Evolutionary conservation across 2,113 vertebrate genomes (phyloP).

Genomic region (Charina bottae): DNA sequence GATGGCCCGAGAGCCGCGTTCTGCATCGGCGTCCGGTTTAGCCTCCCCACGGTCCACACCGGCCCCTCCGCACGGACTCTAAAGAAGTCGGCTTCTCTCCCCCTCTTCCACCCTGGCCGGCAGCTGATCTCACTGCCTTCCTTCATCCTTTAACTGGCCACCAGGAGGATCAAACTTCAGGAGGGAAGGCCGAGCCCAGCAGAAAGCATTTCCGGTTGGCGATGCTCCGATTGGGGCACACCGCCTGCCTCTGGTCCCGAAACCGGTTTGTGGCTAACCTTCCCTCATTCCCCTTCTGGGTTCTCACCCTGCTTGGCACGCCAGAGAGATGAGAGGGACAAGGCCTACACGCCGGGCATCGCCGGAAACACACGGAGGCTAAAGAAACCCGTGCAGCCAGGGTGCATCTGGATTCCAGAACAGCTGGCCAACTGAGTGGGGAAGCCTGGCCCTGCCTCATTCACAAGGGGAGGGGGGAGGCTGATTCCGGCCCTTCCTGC

Average conservation of each 20-base stretch:
- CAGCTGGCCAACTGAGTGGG: neutral
- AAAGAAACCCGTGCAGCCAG: neutral
- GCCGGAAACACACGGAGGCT: neutral
- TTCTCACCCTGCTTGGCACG: neutral
- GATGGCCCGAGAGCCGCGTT: rapidly evolving
- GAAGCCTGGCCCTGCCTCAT: neutral
- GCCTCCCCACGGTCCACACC: too few species aligned
- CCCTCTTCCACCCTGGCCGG: too few species aligned
- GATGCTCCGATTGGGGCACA: rapidly evolving
- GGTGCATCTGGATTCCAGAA: neutral
- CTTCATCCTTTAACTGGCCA: too few species aligned
- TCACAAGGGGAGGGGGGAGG: too few species aligned
- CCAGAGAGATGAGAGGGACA: neutral
- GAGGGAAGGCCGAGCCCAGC: too few species aligned
- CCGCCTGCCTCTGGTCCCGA: neutral
- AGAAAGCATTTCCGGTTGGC: neutral
- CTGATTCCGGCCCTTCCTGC: neutral
- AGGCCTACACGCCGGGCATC: neutral
- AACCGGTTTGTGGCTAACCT: neutral
- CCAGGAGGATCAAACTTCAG: too few species aligned
- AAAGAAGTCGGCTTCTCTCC: too few species aligned
- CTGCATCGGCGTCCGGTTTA: neutral
- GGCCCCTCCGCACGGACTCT: too few species aligned
- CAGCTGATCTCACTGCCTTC: too few species aligned
- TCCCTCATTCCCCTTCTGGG: rapidly evolving